Evolutionary conservation across 1,140 invertebrate genomes (phyloP).

Genomic region (Apis cerana): DNA sequence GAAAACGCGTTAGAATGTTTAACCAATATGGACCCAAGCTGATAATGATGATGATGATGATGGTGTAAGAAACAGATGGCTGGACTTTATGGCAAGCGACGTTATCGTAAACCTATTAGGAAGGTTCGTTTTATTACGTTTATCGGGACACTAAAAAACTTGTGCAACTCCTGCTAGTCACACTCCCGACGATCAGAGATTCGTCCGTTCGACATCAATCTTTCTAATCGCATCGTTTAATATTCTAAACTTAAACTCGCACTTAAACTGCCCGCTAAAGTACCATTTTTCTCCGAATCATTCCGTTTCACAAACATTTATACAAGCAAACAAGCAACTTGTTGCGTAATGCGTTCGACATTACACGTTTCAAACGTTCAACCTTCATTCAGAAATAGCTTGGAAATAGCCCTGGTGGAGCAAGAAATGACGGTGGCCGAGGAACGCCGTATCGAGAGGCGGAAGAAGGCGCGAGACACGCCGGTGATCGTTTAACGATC

Average conservation of each 20-base stretch:
- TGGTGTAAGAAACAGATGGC: not conserved
- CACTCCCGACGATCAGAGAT: not conserved
- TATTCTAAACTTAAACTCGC: not conserved
- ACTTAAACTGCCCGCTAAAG: not conserved
- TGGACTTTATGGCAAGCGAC: not conserved
- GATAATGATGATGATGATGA: too few relatives aligned
- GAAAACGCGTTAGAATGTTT: too few relatives aligned
- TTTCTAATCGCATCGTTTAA: not conserved
- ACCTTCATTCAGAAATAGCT: conserved; percentile 10
- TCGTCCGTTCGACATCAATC: not conserved
- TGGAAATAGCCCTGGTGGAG: not conserved
- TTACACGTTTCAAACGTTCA: not conserved
- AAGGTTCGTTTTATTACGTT: not conserved
- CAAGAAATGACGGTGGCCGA: too few relatives aligned
- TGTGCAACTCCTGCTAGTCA: too few relatives aligned
- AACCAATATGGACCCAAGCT: too few relatives aligned
- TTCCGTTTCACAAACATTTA: too few relatives aligned
- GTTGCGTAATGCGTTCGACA: not conserved
- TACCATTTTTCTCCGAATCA: not conserved
- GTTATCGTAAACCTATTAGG: conserved; percentile 6
- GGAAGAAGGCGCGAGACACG: conserved; percentile 7
- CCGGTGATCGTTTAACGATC: conserved; percentile 36
- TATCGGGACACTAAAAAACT: too few relatives aligned
- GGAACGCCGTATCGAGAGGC: not conserved
- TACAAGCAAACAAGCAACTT: not conserved